A percentile compares a stretch with the other conserved stretches of the same genome.
Evolutionary conservation across 2,113 vertebrate species (phyloP).

Genomic region (Eurypyga helias): DNA sequence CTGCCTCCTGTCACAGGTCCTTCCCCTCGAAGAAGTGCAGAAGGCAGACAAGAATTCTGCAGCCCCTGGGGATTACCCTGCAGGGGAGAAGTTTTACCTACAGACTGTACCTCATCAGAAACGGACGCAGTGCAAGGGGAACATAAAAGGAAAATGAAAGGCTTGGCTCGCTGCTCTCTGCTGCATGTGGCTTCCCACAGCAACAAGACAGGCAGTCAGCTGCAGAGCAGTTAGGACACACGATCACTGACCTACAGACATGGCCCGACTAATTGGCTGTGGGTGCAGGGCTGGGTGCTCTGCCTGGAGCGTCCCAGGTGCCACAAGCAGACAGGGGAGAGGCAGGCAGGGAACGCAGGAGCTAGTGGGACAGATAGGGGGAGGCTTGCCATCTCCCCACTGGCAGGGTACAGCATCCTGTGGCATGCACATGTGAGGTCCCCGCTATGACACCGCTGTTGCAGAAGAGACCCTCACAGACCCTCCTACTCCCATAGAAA

Average conservation of each 20-base stretch:
- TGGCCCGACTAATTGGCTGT: rapidly evolving
- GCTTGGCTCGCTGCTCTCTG: neutral
- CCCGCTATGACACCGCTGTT: rapidly evolving
- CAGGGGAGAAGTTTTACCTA: neutral
- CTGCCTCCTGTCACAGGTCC: neutral
- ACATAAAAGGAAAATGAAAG: neutral
- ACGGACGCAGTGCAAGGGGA: neutral
- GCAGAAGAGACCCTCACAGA: neutral
- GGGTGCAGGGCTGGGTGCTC: neutral
- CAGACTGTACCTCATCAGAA: neutral
- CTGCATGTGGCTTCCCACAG: neutral
- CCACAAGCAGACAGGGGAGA: rapidly evolving
- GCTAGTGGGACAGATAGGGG: no score
- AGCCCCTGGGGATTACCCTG: neutral
- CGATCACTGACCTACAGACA: neutral
- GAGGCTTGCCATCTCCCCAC: neutral
- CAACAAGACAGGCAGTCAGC: neutral
- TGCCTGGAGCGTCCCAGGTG: rapidly evolving
- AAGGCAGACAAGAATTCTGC: neutral
- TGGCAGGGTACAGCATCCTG: neutral
- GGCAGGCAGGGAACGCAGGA: rapidly evolving
- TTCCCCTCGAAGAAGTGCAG: neutral
- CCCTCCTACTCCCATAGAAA: neutral
- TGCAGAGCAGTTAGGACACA: neutral
- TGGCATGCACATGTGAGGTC: rapidly evolving